A percentile compares a stretch with the other conserved stretches of the same genome.
These are phyloP conservation scores for Diphyllodes magnificus DNA, from an alignment of 2,113 vertebrate genomes.

Conservation along the genomic window DNA sequence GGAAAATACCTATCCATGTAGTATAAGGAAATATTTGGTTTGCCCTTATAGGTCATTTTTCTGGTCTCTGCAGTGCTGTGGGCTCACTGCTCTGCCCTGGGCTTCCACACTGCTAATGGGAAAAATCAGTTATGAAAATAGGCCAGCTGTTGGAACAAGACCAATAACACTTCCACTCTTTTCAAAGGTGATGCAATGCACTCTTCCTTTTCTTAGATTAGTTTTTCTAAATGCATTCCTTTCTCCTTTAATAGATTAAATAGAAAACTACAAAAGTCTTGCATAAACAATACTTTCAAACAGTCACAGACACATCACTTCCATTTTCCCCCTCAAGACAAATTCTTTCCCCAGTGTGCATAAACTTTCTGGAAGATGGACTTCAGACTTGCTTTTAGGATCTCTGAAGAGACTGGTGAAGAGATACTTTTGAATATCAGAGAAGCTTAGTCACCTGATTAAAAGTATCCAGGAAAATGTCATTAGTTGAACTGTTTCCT, in stretches of 20 bases:
- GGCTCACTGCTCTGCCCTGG: not conserved
- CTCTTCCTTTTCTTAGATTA: not conserved
- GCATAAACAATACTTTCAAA: constrained; percentile 1
- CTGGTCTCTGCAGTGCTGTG: not conserved
- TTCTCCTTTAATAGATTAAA: not conserved
- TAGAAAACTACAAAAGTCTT: not conserved
- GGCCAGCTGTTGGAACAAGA: not conserved
- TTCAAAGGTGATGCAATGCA: not conserved
- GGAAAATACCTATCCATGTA: not conserved
- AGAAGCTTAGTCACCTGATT: not conserved
- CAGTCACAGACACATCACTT: not conserved
- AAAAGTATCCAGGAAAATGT: not conserved
- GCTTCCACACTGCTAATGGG: not conserved
- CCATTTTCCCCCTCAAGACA: not conserved
- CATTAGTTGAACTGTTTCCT: not conserved
- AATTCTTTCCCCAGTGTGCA: not conserved
- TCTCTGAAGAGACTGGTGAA: not conserved
- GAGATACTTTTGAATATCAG: not conserved
- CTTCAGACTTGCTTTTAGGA: not conserved
- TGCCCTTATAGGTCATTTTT: not conserved
- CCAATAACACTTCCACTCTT: not conserved
- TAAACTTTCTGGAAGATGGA: not conserved
- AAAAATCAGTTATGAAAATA: not conserved
- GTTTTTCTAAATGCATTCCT: not conserved
- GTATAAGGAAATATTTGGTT: not conserved